Percentiles rank a stretch among this genome's conserved stretches.
These are phyloP conservation scores for Leucoraja ocellata DNA, from an alignment of 2,797 vertebrate species.

Conservation along the genomic window DNA sequence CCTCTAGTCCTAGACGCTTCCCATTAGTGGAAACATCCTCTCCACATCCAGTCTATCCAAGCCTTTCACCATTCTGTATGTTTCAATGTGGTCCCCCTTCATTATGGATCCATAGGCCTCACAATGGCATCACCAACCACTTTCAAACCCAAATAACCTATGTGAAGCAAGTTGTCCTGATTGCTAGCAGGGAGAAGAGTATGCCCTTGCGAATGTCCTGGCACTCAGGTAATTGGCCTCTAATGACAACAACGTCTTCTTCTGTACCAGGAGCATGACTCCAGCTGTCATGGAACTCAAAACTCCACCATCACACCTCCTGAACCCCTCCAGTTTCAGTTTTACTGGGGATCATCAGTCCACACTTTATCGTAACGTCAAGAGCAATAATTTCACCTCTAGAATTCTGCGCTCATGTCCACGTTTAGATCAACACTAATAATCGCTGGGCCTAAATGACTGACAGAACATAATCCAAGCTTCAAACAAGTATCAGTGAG, in stretches of 20 bases:
- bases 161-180: too few species aligned
- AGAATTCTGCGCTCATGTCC: not conserved
- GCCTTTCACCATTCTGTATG: too few species aligned
- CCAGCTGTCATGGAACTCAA: not conserved
- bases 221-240: not conserved
- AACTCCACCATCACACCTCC: not conserved
- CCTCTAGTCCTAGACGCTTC: too few species aligned
- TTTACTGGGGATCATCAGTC: not conserved
- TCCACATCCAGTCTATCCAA: too few species aligned
- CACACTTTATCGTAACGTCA: not conserved
- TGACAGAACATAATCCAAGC: not conserved
- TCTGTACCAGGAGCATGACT: not conserved
- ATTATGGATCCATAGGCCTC: too few species aligned
- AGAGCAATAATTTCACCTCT: not conserved
- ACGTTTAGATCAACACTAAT: not conserved
- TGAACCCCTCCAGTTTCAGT: not conserved
- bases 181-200: too few species aligned
- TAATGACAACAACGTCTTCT: not conserved
- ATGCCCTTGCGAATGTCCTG: not conserved
- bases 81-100: too few species aligned
- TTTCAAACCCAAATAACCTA: too few species aligned
- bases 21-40: too few species aligned
- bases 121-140: too few species aligned
- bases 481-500: not conserved
- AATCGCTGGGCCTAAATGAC: not conserved